phyloP scores from a whole-genome alignment of 2,888 invertebrate genomes.

The Cerceris ruficornis region DNA sequence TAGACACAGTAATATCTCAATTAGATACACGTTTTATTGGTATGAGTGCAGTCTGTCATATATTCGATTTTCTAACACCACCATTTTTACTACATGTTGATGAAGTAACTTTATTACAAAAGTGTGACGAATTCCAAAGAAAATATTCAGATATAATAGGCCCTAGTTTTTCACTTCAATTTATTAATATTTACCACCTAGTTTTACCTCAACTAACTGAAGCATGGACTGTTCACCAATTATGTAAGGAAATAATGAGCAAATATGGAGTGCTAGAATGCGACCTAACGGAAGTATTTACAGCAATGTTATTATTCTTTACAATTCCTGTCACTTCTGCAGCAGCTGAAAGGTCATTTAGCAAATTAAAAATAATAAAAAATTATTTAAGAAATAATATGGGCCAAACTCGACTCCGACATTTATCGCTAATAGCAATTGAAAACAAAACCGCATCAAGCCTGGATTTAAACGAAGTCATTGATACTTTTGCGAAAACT shows the following conservation, averaged over 20 bases:
- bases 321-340: not conserved
- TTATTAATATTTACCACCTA: constrained; percentile 1
- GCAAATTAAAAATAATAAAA: not conserved
- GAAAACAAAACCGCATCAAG: constrained; percentile 1
- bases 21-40: no score
- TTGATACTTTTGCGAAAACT: not conserved
- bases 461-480: not conserved
- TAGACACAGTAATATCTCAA: no score
- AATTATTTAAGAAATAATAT: not conserved
- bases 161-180: constrained; percentile 1
- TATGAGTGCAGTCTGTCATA: no score
- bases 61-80: no score
- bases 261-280: not conserved
- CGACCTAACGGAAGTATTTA: not conserved
- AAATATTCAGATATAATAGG: not conserved
- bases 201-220: not conserved
- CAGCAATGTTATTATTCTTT: no score
- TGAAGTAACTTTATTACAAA: not conserved
- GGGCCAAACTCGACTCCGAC: not conserved
- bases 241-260: no score
- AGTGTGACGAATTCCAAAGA: constrained; percentile 1
- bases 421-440: not conserved
- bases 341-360: not conserved
- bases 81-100: no score
- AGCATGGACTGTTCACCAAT: not conserved